Conservation (phyloP, 2,113 vertebrate species). For the Probosciger aterrimus region DNA sequence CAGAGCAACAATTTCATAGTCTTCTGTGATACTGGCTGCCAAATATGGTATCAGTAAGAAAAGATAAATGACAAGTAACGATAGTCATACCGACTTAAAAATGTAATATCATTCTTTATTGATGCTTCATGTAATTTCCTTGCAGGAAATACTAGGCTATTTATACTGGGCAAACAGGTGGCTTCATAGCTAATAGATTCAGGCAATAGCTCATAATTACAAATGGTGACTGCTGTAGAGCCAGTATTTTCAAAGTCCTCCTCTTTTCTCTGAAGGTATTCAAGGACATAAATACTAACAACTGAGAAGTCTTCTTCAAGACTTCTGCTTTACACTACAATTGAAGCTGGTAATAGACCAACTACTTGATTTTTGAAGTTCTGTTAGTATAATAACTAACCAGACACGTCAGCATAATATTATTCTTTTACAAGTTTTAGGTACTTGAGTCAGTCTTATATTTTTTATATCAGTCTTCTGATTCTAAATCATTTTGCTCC, state of each 20-base stretch:
- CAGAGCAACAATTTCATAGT: conserved; percentile 13
- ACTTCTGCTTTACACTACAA: background rate
- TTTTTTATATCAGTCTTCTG: background rate
- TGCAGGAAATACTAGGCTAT: conserved; percentile 50
- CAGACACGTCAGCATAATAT: background rate
- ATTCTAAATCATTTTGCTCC: background rate
- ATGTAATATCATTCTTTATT: conserved; percentile 22
- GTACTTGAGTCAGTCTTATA: background rate
- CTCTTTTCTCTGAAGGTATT: background rate
- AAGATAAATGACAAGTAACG: conserved; percentile 46
- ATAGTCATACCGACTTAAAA: conserved; percentile 48
- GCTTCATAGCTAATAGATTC: conserved; percentile 22
- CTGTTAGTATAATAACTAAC: background rate
- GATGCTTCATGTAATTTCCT: conserved; percentile 56
- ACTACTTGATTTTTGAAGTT: background rate
- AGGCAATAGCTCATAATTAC: conserved; percentile 36
- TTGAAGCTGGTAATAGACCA: background rate
- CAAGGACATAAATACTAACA: background rate
- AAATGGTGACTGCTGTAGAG: conserved; percentile 11
- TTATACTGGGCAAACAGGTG: conserved; percentile 48
- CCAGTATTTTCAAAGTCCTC: background rate
- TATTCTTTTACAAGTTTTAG: background rate
- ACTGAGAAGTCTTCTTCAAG: background rate
- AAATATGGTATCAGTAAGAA: conserved; percentile 20
- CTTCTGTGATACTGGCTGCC: background rate